Conservation (phyloP, 2,888 invertebrate species). For the Dryomyza anilis region DNA sequence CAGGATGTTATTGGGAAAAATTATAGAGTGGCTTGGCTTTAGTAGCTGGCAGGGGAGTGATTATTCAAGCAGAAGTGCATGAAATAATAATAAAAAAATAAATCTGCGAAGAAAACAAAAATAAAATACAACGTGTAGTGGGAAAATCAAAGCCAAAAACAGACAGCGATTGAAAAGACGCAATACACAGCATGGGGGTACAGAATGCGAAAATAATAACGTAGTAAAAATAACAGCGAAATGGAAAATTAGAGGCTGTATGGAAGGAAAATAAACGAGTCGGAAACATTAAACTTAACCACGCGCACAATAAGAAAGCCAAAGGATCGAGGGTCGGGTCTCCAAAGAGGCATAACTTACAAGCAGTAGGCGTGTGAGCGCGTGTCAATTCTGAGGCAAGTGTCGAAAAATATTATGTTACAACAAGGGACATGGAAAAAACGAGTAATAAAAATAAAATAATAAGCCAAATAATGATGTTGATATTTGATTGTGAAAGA, state of each 20-base stretch:
- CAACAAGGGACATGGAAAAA: not conserved
- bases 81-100: constrained; percentile 54
- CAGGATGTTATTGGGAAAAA: too few species aligned
- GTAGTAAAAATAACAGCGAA: constrained; percentile 15
- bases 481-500: constrained; percentile 26
- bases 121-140: too few species aligned
- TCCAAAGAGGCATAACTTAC: constrained; percentile 18
- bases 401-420: not conserved
- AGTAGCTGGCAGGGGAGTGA: constrained; percentile 20
- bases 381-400: not conserved
- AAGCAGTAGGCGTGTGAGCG: not conserved
- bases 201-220: constrained; percentile 34
- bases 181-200: not conserved
- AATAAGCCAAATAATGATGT: constrained; percentile 1
- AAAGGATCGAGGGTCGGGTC: not conserved
- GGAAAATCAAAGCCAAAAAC: too few species aligned
- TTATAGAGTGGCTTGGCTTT: not conserved
- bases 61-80: constrained; percentile 38
- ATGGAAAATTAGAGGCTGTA: constrained; percentile 12
- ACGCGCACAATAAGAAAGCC: not conserved
- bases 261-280: not conserved
- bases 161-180: too few species aligned
- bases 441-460: not conserved
- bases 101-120: too few species aligned
- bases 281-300: not conserved